Conservation (phyloP, 2,888 invertebrate species). For the Sipunculus nudus region DNA sequence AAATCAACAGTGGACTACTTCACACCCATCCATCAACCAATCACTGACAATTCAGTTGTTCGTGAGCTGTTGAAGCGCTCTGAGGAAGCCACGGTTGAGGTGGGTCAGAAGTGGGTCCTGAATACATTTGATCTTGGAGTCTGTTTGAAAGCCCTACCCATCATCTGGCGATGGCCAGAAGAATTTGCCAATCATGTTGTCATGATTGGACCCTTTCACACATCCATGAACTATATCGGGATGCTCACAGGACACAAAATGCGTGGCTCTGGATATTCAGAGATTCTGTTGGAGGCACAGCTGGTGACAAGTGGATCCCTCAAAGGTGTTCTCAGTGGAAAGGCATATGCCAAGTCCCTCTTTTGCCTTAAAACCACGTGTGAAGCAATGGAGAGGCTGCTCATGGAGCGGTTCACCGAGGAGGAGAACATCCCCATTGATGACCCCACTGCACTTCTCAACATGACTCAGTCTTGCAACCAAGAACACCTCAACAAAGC, state of each 20-base stretch:
- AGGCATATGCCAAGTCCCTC: conserved; percentile 16
- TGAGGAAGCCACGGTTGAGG: conserved; percentile 16
- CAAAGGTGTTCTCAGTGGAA: conserved; percentile 24
- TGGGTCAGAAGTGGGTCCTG: conserved; percentile 16
- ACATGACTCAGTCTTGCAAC: conserved; percentile 1
- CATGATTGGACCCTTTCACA: conserved; percentile 17
- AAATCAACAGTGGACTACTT: conserved; percentile 24
- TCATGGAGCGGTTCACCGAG: conserved; percentile 12
- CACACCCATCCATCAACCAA: conserved; percentile 25
- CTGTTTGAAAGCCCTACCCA: conserved; percentile 21
- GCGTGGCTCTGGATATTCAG: conserved; percentile 16
- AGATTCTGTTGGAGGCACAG: conserved; percentile 23
- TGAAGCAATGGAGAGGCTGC: conserved; percentile 20
- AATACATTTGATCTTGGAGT: conserved; percentile 19
- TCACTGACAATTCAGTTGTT: conserved; percentile 15
- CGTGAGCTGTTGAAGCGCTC: conserved; percentile 21
- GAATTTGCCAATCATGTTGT: conserved; percentile 12
- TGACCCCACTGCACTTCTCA: conserved; percentile 4
- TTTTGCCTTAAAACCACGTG: conserved; percentile 18
- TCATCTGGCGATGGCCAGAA: conserved; percentile 17
- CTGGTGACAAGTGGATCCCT: conserved; percentile 26
- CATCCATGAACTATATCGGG: conserved; percentile 22
- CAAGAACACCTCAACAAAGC: conserved; percentile 1
- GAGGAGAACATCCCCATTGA: conserved; percentile 1
- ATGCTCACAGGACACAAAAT: conserved; percentile 21